Percentiles rank a stretch among this genome's conserved stretches.
phyloP scores from a whole-genome alignment of 2,113 vertebrate species.

The Poecilia latipinna region DNA sequence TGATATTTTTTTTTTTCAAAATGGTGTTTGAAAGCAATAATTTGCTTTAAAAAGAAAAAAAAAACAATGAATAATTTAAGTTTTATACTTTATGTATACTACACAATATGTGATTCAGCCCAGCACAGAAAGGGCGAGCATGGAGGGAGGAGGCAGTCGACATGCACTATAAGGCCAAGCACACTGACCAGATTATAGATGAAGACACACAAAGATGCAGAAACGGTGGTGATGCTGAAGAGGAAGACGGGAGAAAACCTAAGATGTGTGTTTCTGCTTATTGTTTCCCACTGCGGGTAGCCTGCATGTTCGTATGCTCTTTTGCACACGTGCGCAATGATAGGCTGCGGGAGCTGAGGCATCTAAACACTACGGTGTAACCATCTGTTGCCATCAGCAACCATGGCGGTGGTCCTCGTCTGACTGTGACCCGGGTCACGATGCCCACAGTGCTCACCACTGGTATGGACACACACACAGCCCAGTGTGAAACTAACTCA shows the following conservation, averaged over 20 bases:
- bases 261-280: conserved; percentile 56
- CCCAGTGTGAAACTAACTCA: conserved; percentile 7
- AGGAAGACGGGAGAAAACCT: conserved; percentile 22
- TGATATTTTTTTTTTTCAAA: too few species aligned
- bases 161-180: conserved; percentile 56
- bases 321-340: conserved; percentile 32
- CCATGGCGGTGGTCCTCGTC: conserved; percentile 64
- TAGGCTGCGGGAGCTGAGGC: conserved; percentile 53
- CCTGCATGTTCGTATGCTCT: conserved; percentile 23
- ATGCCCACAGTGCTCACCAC: conserved; percentile 46
- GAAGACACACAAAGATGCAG: conserved; percentile 47
- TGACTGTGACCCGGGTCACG: conserved; percentile 61
- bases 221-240: conserved; percentile 8
- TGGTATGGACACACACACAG: conserved; percentile 39
- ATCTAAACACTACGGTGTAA: conserved; percentile 55
- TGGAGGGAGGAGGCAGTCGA: conserved; percentile 69
- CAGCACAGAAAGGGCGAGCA: conserved; percentile 76
- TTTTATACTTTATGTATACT: too few species aligned
- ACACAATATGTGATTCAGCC: conserved; percentile 6
- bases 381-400: conserved; percentile 71
- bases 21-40: background rate
- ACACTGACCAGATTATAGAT: conserved; percentile 69
- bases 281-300: conserved; percentile 56
- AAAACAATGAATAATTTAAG: too few species aligned
- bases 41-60: background rate